Conservation (phyloP, 2,113 vertebrate genomes). For the Mungos mungo region DNA sequence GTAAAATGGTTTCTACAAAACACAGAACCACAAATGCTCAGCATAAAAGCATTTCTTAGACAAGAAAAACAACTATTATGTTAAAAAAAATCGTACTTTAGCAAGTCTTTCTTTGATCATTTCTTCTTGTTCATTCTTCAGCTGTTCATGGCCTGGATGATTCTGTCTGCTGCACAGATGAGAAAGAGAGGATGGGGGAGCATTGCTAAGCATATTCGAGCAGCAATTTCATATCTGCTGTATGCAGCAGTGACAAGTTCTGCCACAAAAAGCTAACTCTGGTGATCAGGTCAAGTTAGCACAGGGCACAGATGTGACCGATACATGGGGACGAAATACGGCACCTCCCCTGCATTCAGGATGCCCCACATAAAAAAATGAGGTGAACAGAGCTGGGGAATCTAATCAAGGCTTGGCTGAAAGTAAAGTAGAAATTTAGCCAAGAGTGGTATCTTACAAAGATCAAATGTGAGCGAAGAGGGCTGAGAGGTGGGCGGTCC, state of each 20-base stretch:
- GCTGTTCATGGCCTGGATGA: constrained; percentile 65
- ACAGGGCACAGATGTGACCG: neutral
- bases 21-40: neutral
- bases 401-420: neutral
- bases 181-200: neutral
- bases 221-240: neutral
- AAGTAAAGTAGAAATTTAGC: neutral
- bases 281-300: neutral
- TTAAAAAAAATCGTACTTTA: constrained; percentile 84
- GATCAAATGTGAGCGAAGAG: neutral
- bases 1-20: constrained; percentile 25
- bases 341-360: neutral
- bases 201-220: neutral
- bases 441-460: neutral
- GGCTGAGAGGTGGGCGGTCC: neutral
- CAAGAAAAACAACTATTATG: neutral
- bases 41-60: constrained; percentile 19
- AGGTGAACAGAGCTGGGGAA: neutral
- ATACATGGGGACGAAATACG: neutral
- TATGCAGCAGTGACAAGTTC: neutral
- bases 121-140: constrained; percentile 85
- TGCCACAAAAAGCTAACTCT: neutral
- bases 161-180: constrained; percentile 73
- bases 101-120: constrained; percentile 87
- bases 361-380: neutral